Percentiles rank a stretch among this genome's conserved stretches.
Evolutionary conservation across 2,888 invertebrate species (phyloP).

Genomic region (Exephanes ischioxanthus): DNA sequence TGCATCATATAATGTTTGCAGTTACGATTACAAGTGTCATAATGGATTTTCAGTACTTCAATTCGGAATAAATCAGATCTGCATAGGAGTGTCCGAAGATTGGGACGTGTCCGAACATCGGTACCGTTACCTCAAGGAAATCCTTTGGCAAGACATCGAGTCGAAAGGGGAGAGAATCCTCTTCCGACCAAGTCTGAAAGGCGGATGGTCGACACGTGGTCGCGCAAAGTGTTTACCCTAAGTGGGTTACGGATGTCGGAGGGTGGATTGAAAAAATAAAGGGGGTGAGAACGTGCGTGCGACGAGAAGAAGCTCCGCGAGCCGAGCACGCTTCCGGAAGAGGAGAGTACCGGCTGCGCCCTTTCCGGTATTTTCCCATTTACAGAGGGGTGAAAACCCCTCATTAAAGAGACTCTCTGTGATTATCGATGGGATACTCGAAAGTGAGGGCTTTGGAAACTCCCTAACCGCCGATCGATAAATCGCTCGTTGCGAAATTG

Average conservation of each 20-base stretch:
- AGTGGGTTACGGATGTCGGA: slow-evolving; percentile 67
- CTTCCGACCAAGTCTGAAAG: not conserved
- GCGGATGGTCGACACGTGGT: slow-evolving; percentile 63
- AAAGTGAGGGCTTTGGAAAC: not conserved
- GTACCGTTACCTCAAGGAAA: too few species aligned
- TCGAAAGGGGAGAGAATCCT: not conserved
- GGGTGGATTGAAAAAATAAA: slow-evolving; percentile 68
- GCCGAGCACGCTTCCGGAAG: slow-evolving; percentile 48
- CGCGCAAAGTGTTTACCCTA: slow-evolving; percentile 64
- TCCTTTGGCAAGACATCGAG: slow-evolving; percentile 47
- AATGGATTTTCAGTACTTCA: too few species aligned
- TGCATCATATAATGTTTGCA: too few species aligned
- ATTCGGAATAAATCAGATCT: too few species aligned
- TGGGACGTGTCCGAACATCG: too few species aligned
- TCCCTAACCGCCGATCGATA: not conserved
- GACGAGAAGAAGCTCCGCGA: slow-evolving; percentile 22
- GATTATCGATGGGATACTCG: slow-evolving; percentile 37
- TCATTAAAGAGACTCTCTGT: slow-evolving; percentile 51
- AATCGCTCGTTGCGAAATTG: not conserved
- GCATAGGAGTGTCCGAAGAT: too few species aligned
- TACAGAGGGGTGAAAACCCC: slow-evolving; percentile 10
- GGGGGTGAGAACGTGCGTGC: slow-evolving; percentile 39
- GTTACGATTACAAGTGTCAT: too few species aligned
- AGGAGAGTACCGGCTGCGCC: slow-evolving; percentile 28
- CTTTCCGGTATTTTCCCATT: slow-evolving; percentile 59